Base-by-base conservation (phyloP, 2,888 invertebrate species). In the Epinotia ramella region DNA sequence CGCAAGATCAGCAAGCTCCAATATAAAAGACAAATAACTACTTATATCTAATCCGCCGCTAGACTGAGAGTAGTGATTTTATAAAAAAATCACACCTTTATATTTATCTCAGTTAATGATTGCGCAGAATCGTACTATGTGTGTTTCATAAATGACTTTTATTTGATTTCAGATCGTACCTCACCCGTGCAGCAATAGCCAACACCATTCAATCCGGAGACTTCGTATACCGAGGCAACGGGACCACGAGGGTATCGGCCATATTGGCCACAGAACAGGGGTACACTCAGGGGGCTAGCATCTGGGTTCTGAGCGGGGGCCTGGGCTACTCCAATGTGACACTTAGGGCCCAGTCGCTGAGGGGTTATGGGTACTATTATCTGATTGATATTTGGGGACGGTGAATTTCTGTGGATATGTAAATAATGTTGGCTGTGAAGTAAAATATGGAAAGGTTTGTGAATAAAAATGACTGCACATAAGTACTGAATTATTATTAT, bases 321-420 rank as follows among this genome's bases (percentile, higher is more conserved):
- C 53, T 90, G 0, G 86, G 87, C 0, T 77, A 79, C 40, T 87
- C 80, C 73, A 87, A 88, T 24, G 89, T 84, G 0, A 90, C 90
- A 0, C 76, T 93, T 1, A 81, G 92, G 20, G 83, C 89, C 4
- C 87, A 89, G 16, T 86, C 91, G 0, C 81, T 84, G 0, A 82
- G 85, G 1, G 89, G 92, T 0, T 87, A 86, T 24, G 93, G 93
- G 0, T 93, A 87, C 72, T 86, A 93, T 76, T 93, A 91, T 76
- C 77, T 82, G 0, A 77, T 92, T 2, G 89, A 89, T 9, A 81
- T 93, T 63, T 92, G 88, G 88, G 92, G 92, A 33, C 87, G 84
- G 46, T 89, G 84, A 81, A 46, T 20, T n/a, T 3, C 59, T n/a
- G 13, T 53, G n/a, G 5, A 16, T n/a, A n/a, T 53, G n/a, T n/a